Percentiles rank a stretch among this genome's conserved stretches.
Conservation (phyloP, 1,140 invertebrate genomes). For the Matsumurasca onukii region DNA sequence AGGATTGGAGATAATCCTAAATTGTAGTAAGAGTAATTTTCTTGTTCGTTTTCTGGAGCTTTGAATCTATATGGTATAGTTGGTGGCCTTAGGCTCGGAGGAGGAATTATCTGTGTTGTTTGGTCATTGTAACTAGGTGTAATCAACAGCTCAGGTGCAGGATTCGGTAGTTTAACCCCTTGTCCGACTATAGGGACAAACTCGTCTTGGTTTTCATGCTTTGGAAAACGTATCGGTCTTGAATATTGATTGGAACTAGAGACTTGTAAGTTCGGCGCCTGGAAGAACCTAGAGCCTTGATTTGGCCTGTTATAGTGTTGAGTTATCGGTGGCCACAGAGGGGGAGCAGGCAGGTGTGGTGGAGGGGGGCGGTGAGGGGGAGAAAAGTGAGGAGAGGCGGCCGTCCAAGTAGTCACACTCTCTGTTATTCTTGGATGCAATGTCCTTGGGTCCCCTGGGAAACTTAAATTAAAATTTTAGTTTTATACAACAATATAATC, state of each 20-base stretch:
- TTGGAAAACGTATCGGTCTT: slow-evolving; percentile 20
- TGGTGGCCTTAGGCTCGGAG: background rate
- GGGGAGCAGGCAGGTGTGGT: background rate
- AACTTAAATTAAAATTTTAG: slow-evolving; percentile 17
- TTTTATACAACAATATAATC: background rate
- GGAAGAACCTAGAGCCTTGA: background rate
- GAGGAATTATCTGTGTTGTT: background rate
- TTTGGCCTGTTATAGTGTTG: slow-evolving; percentile 17
- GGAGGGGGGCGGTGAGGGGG: slow-evolving; percentile 5
- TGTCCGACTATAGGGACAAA: slow-evolving; percentile 14
- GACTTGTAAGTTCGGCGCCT: background rate
- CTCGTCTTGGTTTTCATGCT: slow-evolving; percentile 11
- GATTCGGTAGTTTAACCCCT: slow-evolving; percentile 21
- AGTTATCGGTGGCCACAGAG: background rate
- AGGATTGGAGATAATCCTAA: background rate
- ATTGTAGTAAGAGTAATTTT: slow-evolving; percentile 19
- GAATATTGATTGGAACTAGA: background rate
- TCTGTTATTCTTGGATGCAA: background rate
- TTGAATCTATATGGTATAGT: background rate
- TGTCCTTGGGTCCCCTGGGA: slow-evolving; percentile 16
- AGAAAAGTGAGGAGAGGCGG: slow-evolving; percentile 12
- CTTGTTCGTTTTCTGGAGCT: background rate
- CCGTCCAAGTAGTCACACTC: background rate
- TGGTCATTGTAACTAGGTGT: slow-evolving; percentile 2
- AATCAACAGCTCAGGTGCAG: slow-evolving; percentile 12